Evolutionary conservation across 2,113 vertebrate genomes (phyloP), one percentile per base, ranked within the genome.

Genomic region (Antechinus flavipes): DNA sequence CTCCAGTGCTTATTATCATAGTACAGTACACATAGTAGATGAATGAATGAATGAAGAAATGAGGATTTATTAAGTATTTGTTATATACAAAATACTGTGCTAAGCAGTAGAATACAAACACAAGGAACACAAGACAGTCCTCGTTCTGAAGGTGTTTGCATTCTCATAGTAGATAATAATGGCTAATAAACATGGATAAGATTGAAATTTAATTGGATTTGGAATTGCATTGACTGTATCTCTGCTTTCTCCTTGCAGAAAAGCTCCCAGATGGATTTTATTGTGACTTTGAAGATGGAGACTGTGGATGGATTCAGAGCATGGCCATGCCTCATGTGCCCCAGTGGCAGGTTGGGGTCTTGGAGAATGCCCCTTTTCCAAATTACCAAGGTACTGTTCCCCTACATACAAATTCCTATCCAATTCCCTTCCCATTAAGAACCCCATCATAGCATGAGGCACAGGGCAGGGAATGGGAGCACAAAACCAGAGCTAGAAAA

Each of bases 231-330:
- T 95, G 93, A 96, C 53, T 2, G 0, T 91, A 90, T 8, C 95
- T 89, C 76, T 96, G 0, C 76, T 97, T 42, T 98, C 92, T 98
- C 93, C 26, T 91, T 94, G 53, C 98, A 99, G 99, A 98, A 96
- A 98, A 98, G 76, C 99, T 99, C 94, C 99, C 99, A 94, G 98
- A 98, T 94, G 99, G 99, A 53, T 99, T 99, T 98, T 99, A 99
- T 98, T 99, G 99, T 95, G 99, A 99, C 0, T 99, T 99, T 93
- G 99, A 99, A 97, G 99, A 99, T 14, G 99, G 98, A 3, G 98
- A 99, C 91, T 99, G 99, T 94, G 99, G 99, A 94, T 99, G 99
- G 99, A 97, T 97, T 46, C 98, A 98, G 93, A 94, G 90, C 91
- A 96, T 93, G 22, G 93, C 97, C 53, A 96, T 55, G 0, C 96